Conservation (phyloP, 2,888 invertebrate genomes). For the Rapana venosa region DNA sequence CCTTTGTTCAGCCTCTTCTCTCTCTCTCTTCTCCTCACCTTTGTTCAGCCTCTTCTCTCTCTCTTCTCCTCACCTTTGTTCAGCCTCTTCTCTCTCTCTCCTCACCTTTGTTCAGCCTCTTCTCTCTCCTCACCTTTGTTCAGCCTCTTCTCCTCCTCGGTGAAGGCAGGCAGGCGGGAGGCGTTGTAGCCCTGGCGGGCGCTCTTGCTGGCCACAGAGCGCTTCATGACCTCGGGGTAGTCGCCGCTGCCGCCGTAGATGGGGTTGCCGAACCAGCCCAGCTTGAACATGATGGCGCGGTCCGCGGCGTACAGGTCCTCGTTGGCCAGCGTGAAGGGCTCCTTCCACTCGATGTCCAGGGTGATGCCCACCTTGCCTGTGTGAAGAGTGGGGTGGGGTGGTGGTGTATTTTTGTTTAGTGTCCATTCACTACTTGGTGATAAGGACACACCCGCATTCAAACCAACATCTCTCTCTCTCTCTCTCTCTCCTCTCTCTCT, state of each 20-base stretch:
- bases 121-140: conserved; percentile 60
- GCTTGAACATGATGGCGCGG: conserved; percentile 68
- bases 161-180: conserved; percentile 72
- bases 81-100: too few species aligned
- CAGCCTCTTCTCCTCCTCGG: conserved; percentile 64
- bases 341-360: conserved; percentile 71
- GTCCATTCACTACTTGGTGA: too few species aligned
- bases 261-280: conserved; percentile 76
- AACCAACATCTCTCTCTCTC: too few species aligned
- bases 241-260: conserved; percentile 79
- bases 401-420: too few species aligned
- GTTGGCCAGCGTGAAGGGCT: conserved; percentile 57
- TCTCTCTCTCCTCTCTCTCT: too few species aligned
- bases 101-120: background rate
- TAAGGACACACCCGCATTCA: too few species aligned
- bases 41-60: too few species aligned
- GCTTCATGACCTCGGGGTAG: conserved; percentile 78
- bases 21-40: too few species aligned
- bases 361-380: conserved; percentile 66
- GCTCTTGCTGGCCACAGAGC: conserved; percentile 62
- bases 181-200: conserved; percentile 57
- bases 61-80: too few species aligned
- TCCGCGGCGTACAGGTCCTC: conserved; percentile 66
- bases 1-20: too few species aligned
- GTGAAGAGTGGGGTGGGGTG: background rate